phyloP scores from a whole-genome alignment of 2,797 vertebrate species.

The Neomorphus geoffroyi region DNA sequence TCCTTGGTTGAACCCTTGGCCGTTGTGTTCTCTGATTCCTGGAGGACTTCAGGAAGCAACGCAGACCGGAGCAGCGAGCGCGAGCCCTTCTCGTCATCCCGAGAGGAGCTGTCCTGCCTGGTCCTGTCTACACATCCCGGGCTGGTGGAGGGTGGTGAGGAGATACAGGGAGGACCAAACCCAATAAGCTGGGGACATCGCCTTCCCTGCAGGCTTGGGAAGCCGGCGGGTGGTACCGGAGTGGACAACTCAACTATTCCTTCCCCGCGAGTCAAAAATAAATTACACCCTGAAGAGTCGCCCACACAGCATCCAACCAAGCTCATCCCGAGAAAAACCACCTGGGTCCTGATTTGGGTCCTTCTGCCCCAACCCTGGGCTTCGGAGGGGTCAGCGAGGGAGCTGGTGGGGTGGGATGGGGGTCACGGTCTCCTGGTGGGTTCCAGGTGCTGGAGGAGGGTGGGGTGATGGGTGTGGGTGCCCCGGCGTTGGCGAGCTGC shows the following conservation, averaged over 20 bases:
- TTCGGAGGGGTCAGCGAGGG: background rate
- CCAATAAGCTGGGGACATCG: fast-evolving
- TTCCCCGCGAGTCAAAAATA: background rate
- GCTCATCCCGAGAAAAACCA: background rate
- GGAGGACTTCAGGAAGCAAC: background rate
- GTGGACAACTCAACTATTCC: background rate
- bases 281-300: background rate
- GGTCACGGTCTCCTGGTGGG: background rate
- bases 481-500: background rate
- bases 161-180: no score
- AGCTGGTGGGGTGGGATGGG: background rate
- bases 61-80: background rate
- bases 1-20: background rate
- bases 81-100: background rate
- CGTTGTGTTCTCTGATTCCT: fast-evolving
- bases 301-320: background rate
- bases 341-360: fast-evolving
- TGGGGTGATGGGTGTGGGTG: background rate
- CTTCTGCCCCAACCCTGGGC: background rate
- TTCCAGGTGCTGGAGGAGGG: background rate
- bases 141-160: background rate
- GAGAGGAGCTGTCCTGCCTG: background rate
- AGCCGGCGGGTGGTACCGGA: background rate
- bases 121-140: background rate
- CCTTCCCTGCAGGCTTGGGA: background rate